Base-by-base conservation (phyloP, 1,140 invertebrate species). In the Drosophila subpulchrella region DNA sequence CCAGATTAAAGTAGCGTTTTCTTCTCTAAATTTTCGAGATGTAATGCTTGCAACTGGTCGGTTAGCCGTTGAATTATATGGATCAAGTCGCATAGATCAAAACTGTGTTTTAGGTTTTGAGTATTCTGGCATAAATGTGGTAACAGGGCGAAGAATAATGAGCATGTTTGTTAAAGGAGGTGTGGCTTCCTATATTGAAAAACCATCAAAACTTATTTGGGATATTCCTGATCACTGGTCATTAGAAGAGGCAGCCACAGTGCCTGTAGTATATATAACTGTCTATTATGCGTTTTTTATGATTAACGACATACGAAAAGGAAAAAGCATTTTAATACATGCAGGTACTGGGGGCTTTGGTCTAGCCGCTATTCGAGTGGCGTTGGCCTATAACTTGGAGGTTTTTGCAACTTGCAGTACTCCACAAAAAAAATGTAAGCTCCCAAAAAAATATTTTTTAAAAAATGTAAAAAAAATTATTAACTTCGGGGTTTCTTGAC, bases 321-420 rank as follows among this genome's bases (percentile, higher is more conserved):
- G 96, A 3, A 96, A 97, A 74, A 94, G 93, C 2, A 93, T 98
- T 24, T 93, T 98, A 1, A 97, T 98, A 82, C 97, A 98, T 92
- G 96, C 97, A n/a, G 97, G 97, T 11, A 95, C 95, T 61, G 97
- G 97, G 24, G 97, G 97, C 32, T 96, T 98, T n/a, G 97, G 97
- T 0, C 95, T 97, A 84, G 97, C 97, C 1, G 96, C 97, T 38
- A 97, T 98, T 80, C 94, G 95, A 56, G 94, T 98, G 20, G 96
- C 96, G 0, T 93, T 97, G 4, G 93, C 94, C 74, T 94, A 94
- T 90, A 95, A 95, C 4, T 96, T 96, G 88, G 93, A 94, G 24
- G 94, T 96, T 11, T 97, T 94, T 86, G 96, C 96, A 44, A 97
- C 96, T 5, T 96, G 97, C 36, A 95, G 95, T 42, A 95, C 95